Percentiles rank a stretch among this genome's conserved stretches.
These are phyloP conservation scores for Anas platyrhynchos DNA, from an alignment of 2,113 vertebrate species.

Conservation along the genomic window DNA sequence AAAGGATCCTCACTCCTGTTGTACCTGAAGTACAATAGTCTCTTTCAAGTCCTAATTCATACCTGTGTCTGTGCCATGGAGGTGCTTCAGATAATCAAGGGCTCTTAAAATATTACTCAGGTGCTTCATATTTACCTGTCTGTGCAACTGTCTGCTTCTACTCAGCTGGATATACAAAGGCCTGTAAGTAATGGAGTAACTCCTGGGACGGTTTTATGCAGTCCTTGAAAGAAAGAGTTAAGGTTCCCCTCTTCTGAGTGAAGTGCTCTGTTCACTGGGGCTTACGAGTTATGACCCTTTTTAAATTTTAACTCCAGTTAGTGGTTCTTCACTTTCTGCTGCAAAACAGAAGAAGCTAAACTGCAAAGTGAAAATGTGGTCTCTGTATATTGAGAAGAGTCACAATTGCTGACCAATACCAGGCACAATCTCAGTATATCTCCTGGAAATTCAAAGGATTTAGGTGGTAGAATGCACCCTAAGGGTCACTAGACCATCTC, in stretches of 20 bases:
- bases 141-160: not conserved
- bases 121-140: not conserved
- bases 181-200: not conserved
- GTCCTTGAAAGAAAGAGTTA: not conserved
- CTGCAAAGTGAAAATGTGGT: not conserved
- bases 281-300: not conserved
- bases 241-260: not conserved
- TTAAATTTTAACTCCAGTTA: not conserved
- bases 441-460: not conserved
- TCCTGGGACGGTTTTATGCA: not conserved
- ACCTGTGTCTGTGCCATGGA: not conserved
- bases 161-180: not conserved
- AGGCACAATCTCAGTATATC: not conserved
- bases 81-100: not conserved
- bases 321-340: not conserved
- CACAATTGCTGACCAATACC: not conserved
- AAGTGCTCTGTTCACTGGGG: not conserved
- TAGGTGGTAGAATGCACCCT: not conserved
- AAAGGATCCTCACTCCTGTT: not conserved
- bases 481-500: not conserved
- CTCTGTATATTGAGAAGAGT: not conserved
- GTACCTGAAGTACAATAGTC: accelerated
- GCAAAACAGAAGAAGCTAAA: not conserved
- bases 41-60: not conserved
- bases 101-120: not conserved